These are phyloP conservation scores for Spatulosminthurus flaviceps DNA, from an alignment of 2,888 invertebrate species.

Conservation along the genomic window DNA sequence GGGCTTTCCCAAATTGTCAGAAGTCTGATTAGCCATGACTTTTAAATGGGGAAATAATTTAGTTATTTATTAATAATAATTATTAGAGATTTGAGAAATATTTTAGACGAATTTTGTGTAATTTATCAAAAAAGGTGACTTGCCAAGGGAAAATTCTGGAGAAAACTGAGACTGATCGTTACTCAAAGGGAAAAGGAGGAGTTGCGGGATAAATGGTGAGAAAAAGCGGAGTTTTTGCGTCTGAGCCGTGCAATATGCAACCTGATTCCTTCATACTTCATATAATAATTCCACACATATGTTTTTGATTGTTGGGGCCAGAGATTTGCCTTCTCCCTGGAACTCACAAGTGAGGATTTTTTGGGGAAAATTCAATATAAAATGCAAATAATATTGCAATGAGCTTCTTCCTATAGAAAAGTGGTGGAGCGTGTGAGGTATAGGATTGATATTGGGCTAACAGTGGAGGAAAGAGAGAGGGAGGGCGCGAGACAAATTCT, in stretches of 20 bases:
- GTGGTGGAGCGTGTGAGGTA: not conserved
- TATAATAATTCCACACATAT: slow-evolving; percentile 38
- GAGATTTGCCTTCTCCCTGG: not conserved
- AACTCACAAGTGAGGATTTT: slow-evolving; percentile 20
- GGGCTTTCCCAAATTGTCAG: no score
- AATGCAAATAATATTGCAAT: slow-evolving; percentile 43
- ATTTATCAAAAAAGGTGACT: no score
- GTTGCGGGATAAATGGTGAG: not conserved
- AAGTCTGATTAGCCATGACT: no score
- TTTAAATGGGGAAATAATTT: no score
- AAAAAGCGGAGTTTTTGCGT: not conserved
- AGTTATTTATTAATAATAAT: no score
- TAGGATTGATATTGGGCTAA: no score
- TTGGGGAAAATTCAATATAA: slow-evolving; percentile 45
- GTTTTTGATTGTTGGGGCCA: slow-evolving; percentile 38
- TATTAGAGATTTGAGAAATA: no score
- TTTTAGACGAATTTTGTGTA: no score
- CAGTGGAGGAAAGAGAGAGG: not conserved
- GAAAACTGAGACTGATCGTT: not conserved
- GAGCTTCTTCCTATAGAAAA: not conserved
- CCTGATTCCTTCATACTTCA: slow-evolving; percentile 11
- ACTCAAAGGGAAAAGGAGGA: not conserved
- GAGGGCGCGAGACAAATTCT: slow-evolving; percentile 41
- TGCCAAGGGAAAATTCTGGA: no score
- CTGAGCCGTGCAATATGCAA: not conserved